Conservation (phyloP, 1,140 invertebrate genomes). For the Alviniconcha marisindica region DNA sequence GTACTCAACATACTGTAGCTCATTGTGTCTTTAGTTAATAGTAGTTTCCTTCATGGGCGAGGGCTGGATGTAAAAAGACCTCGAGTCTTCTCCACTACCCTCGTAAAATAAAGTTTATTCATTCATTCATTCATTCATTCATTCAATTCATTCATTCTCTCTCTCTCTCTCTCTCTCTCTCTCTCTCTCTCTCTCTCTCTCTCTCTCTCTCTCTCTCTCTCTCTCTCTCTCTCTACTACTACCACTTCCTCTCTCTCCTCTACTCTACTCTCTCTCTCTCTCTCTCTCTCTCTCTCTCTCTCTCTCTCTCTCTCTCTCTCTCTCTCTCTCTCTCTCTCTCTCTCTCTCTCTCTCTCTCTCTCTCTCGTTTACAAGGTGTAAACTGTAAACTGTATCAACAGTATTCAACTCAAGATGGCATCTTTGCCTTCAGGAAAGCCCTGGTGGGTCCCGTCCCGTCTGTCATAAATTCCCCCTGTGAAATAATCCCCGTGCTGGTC, state of each 20-base stretch:
- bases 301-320: background rate
- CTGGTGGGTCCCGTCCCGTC: too few relatives aligned
- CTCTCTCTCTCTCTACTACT: background rate
- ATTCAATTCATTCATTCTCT: background rate
- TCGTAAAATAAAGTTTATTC: too few relatives aligned
- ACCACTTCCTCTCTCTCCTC: background rate
- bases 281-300: background rate
- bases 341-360: background rate
- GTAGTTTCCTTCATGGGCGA: background rate
- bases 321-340: background rate
- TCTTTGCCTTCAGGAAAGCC: too few relatives aligned
- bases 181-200: slow-evolving; percentile 6
- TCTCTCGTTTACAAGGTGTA: too few relatives aligned
- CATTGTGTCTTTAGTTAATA: background rate
- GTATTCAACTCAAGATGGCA: too few relatives aligned
- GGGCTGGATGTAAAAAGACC: too few relatives aligned
- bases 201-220: slow-evolving; percentile 2
- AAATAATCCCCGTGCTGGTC: too few relatives aligned
- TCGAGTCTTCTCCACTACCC: background rate
- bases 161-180: background rate
- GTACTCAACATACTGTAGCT: too few relatives aligned
- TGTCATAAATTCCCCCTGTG: too few relatives aligned
- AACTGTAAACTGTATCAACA: too few relatives aligned
- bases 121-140: background rate
- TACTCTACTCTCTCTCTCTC: too few relatives aligned